Evolutionary conservation across 2,888 invertebrate species (phyloP).

Genomic region (Andrena haemorrhoa): DNA sequence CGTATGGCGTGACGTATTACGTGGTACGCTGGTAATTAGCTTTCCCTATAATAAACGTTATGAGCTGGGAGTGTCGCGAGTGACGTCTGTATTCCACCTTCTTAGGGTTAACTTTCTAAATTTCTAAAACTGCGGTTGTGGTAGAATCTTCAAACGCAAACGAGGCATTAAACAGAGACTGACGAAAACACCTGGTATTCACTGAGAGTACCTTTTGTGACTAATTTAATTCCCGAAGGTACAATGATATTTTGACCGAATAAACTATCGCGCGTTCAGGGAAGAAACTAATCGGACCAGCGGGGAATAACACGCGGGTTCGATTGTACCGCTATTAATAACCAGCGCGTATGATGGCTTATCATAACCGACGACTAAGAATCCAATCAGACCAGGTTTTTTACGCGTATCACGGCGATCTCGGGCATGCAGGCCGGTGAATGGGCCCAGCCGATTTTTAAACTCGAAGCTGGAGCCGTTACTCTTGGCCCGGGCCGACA

Average conservation of each 20-base stretch:
- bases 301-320: too few relatives aligned
- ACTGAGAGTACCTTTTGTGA: too few relatives aligned
- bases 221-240: too few relatives aligned
- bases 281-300: neutral
- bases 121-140: too few relatives aligned
- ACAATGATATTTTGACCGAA: too few relatives aligned
- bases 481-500: constrained; percentile 67
- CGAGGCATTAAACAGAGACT: too few relatives aligned
- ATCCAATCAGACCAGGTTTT: constrained; percentile 16
- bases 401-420: constrained; percentile 17
- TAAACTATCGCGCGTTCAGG: neutral
- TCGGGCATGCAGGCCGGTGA: constrained; percentile 30
- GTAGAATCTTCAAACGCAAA: too few relatives aligned
- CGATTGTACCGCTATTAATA: constrained; percentile 1
- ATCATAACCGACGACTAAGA: neutral
- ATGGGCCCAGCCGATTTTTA: constrained; percentile 61
- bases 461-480: constrained; percentile 60
- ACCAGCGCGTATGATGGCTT: constrained; percentile 1
- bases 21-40: constrained; percentile 15
- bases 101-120: too few relatives aligned
- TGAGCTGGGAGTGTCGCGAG: too few relatives aligned
- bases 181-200: too few relatives aligned
- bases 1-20: constrained; percentile 11
- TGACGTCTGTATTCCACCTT: too few relatives aligned
- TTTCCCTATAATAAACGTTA: constrained; percentile 5